Percentiles rank a stretch among this genome's conserved stretches.
Conservation (phyloP, 2,797 vertebrate species). For the Vireo griseus region DNA sequence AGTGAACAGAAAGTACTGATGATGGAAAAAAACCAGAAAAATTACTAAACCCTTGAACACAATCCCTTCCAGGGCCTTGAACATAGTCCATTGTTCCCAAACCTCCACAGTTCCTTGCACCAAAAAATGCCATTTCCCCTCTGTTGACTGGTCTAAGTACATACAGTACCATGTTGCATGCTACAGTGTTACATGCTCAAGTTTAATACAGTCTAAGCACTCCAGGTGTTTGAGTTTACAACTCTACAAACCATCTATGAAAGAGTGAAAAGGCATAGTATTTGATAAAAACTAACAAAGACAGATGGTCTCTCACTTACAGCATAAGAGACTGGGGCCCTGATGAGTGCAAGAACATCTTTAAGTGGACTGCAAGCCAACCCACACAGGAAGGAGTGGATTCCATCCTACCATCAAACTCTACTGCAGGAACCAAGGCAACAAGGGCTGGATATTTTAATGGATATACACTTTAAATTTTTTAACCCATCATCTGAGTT, state of each 20-base stretch:
- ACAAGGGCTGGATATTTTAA: not conserved
- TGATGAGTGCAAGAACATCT: not conserved
- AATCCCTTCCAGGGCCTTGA: not conserved
- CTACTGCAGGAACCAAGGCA: not conserved
- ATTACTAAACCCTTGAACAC: not conserved
- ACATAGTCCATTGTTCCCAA: not conserved
- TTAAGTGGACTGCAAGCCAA: not conserved
- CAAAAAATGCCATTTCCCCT: not conserved
- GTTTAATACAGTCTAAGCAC: not conserved
- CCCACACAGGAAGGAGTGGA: not conserved
- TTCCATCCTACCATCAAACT: not conserved
- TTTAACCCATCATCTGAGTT: not conserved
- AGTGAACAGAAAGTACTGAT: not conserved
- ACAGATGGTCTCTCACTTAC: not conserved
- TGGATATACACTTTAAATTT: not conserved
- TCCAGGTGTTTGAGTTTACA: not conserved
- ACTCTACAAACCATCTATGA: not conserved
- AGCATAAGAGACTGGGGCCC: not conserved
- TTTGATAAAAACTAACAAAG: not conserved
- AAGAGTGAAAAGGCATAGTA: not conserved
- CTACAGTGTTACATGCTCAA: not conserved
- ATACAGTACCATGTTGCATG: not conserved
- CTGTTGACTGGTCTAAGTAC: not conserved
- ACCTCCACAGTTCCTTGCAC: not conserved
- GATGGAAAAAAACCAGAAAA: not conserved